Evolutionary conservation across 1,140 invertebrate genomes (phyloP), one percentile per base, ranked within the genome.

Genomic region (Chrysomallon squamiferum): DNA sequence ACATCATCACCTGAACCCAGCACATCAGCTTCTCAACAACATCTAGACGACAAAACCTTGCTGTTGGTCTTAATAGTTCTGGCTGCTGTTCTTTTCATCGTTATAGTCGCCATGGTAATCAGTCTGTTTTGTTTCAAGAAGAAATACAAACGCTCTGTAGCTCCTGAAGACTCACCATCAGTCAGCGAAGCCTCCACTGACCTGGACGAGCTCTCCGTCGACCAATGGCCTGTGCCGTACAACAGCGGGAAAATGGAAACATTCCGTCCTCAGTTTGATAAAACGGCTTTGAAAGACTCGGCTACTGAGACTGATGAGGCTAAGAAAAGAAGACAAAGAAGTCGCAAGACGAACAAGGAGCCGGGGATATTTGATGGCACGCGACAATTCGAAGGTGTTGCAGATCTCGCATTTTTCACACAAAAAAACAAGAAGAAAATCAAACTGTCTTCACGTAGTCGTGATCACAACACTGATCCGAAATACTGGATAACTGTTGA

Each of bases 401-500:
- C 50, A 20, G 50, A 54, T 54, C 22, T 22, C 6, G 50, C 15
- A 22, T 54, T 54, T 22, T 54, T 54, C 50, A 7, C 50, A 27
- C 22, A 27, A 22, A 54, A 54, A 15, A 15, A 38, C 15, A 54
- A 54, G 22, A 54, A 18, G 3, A 25, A 30, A 18, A 54, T 54
- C 18, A 54, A 54, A 30, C 50, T 27, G 29, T 54, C 50, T 27
- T 54, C 50, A 20, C 50, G 50, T 30, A 54, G 50, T 20, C 22
- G 22, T 3, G 50, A 54, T 38, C 35, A 38, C 15, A 54, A 54
- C 15, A 54, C 50, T 15, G 50, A 54, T 22, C 50, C 50, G 22
- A 54, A 54, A 27, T 54, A 54, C 25, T 54, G 50, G 50, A 54
- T 54, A 54, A 54, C 50, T 6, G 50, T 54, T 6, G 50, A 54